A percentile compares a stretch with the other conserved stretches of the same genome.
Conservation (phyloP, 2,888 invertebrate species). For the Argyresthia albistria region DNA sequence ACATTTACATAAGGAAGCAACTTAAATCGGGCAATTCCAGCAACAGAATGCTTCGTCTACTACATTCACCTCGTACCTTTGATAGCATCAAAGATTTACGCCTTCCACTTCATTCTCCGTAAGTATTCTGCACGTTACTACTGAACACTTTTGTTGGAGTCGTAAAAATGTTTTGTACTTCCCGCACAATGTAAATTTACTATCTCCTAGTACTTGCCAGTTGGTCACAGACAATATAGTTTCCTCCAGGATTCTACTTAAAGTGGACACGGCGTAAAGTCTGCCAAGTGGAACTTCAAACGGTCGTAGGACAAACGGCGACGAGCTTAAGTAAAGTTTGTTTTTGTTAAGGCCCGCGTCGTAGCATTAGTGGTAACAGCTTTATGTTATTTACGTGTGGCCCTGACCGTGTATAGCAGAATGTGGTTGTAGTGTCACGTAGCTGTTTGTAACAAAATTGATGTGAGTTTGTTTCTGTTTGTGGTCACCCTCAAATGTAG, state of each 20-base stretch:
- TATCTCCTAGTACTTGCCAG: not conserved
- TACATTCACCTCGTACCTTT: too few species aligned
- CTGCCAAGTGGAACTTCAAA: constrained; percentile 2
- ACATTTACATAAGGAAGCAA: too few species aligned
- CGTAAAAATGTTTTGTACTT: not conserved
- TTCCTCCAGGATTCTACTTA: not conserved
- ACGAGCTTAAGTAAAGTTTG: not conserved
- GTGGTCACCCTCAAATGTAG: too few species aligned
- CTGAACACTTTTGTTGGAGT: not conserved
- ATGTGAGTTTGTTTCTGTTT: too few species aligned
- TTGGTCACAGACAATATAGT: not conserved
- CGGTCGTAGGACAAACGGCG: not conserved
- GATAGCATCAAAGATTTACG: too few species aligned
- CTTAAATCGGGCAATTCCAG: too few species aligned
- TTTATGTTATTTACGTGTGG: not conserved
- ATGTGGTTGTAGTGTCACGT: too few species aligned
- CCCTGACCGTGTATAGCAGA: too few species aligned
- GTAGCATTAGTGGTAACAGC: not conserved
- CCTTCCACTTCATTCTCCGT: not conserved
- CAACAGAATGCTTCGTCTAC: too few species aligned
- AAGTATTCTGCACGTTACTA: not conserved
- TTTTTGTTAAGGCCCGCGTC: not conserved
- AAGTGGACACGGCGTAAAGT: not conserved
- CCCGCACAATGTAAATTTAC: not conserved
- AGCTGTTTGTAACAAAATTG: too few species aligned